Evolutionary conservation across 2,888 invertebrate species (phyloP).

Genomic region (Ariolimax columbianus): DNA sequence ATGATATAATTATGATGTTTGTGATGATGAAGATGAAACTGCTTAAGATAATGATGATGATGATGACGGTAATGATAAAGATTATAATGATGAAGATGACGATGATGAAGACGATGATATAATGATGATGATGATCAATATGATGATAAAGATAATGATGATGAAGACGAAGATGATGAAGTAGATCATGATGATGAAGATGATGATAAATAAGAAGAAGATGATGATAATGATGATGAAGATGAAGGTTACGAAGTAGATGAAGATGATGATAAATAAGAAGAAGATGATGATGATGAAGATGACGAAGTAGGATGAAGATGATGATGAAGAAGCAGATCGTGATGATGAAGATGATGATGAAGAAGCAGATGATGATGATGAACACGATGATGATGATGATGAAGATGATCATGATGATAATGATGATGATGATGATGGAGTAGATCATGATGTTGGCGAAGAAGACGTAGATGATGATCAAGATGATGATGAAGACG

Average conservation of each 20-base stretch:
- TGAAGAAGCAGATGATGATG: background rate
- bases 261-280: background rate
- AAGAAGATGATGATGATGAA: background rate
- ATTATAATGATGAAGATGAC: constrained; percentile 7
- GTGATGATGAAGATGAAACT: too few species aligned
- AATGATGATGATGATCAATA: too few species aligned
- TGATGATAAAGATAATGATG: too few species aligned
- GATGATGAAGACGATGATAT: too few species aligned
- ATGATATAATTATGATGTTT: background rate
- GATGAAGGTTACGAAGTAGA: background rate
- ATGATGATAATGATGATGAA: constrained; percentile 24
- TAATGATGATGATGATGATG: background rate
- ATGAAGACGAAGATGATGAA: constrained; percentile 33
- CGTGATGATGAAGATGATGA: background rate
- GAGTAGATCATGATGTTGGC: background rate
- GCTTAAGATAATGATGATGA: constrained; percentile 18
- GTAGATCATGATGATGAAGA: constrained; percentile 36
- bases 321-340: background rate
- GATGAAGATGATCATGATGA: background rate
- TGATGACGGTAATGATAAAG: background rate
- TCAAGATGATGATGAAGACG: too few species aligned
- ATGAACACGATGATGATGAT: background rate
- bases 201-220: constrained; percentile 27
- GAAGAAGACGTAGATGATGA: background rate
- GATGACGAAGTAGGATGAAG: background rate